Conservation (phyloP, 2,888 invertebrate species). For the Pristionchus japonicus region DNA sequence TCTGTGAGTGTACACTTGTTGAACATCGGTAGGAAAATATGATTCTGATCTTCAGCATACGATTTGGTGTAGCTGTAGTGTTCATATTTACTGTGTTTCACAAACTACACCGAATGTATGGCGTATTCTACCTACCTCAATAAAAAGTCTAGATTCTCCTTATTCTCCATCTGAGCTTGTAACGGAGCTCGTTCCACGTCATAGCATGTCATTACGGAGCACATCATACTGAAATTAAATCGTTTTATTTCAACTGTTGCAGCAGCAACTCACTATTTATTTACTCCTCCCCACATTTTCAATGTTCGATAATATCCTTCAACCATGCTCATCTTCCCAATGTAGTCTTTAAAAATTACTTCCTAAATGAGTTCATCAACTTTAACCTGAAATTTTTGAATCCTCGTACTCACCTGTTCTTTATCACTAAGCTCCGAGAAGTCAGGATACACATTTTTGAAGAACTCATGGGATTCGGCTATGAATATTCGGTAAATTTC, state of each 20-base stretch:
- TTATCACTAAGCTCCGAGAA: not conserved
- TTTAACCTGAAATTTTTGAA: not conserved
- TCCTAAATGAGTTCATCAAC: not conserved
- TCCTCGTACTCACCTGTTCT: not conserved
- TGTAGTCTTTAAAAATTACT: not conserved
- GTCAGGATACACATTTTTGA: not conserved
- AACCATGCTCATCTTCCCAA: not conserved
- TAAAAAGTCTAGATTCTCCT: not conserved
- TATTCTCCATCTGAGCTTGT: not conserved
- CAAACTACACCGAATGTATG: not conserved
- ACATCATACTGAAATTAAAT: not conserved
- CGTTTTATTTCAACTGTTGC: too few species aligned
- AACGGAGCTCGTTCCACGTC: not conserved
- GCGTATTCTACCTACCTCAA: not conserved
- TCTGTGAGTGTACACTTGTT: not conserved
- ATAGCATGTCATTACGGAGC: conserved; percentile 12
- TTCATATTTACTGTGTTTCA: not conserved
- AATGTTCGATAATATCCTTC: not conserved
- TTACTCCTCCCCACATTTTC: not conserved
- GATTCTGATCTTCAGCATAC: not conserved
- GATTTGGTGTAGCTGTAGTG: not conserved
- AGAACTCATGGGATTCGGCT: not conserved
- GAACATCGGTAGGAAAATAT: not conserved
- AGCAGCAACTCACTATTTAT: not conserved
- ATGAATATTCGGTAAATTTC: not conserved